phyloP scores from a whole-genome alignment of 2,113 vertebrate species.

The Scophthalmus maximus region DNA sequence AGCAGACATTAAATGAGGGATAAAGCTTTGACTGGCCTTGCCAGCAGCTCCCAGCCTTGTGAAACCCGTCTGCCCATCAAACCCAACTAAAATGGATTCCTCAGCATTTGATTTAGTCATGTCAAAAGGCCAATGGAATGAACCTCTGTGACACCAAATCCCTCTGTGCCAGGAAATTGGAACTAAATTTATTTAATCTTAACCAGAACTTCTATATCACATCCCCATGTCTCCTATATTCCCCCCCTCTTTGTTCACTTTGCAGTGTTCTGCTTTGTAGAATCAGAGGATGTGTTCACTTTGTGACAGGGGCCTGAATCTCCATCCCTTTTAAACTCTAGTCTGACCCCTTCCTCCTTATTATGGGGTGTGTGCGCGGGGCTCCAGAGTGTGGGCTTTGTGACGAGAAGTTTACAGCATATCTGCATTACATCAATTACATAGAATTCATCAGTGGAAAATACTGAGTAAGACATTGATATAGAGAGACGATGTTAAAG shows the following conservation, averaged over 20 bases:
- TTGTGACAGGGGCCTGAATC: slow-evolving; percentile 52
- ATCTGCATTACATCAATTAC: slow-evolving; percentile 10
- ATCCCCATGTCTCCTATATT: slow-evolving; percentile 34
- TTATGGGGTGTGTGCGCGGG: slow-evolving; percentile 12
- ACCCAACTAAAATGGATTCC: slow-evolving; percentile 72
- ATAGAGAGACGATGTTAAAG: not conserved
- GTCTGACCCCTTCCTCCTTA: slow-evolving; percentile 30
- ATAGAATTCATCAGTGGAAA: slow-evolving; percentile 4
- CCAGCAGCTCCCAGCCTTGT: slow-evolving; percentile 50
- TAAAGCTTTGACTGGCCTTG: slow-evolving; percentile 63
- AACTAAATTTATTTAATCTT: slow-evolving; percentile 74
- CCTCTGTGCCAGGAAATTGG: slow-evolving; percentile 67
- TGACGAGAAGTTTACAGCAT: slow-evolving; percentile 17
- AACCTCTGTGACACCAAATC: slow-evolving; percentile 71
- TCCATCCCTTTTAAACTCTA: slow-evolving; percentile 52
- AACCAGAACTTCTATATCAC: slow-evolving; percentile 61
- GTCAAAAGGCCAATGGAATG: slow-evolving; percentile 79
- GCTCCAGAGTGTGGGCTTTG: slow-evolving; percentile 3
- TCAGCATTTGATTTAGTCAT: slow-evolving; percentile 76
- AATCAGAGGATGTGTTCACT: slow-evolving; percentile 51
- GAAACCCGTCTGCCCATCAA: slow-evolving; percentile 69
- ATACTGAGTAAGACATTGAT: not conserved
- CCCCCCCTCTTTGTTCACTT: slow-evolving; percentile 56
- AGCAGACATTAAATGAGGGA: slow-evolving; percentile 66
- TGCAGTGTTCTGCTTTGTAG: slow-evolving; percentile 53